Base-by-base conservation (phyloP, 2,113 vertebrate genomes). In the Boleophthalmus pectinirostris region DNA sequence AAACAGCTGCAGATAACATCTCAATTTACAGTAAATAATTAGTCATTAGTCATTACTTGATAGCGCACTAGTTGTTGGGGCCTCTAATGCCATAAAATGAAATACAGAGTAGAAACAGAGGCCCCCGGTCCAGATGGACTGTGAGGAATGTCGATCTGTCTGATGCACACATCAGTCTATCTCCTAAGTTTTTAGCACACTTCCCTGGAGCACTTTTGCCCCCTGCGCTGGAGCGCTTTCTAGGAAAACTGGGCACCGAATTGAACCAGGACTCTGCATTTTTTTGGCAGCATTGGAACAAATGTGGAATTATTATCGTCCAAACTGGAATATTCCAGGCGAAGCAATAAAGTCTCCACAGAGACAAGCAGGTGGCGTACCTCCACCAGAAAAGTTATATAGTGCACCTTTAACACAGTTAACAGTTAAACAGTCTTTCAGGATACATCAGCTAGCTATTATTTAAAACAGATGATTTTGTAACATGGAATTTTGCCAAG, bases 191-290 rank as follows among this genome's bases (percentile, higher is more conserved):
- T 66, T 79, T 38, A 68, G 80, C 78, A 82, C 20, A 88, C 9
- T 72, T 70, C 80, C 70, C 74, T 61, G 76, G 74, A 73, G 73
- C 84, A 87, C 81, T 80, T 82, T 83, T 86, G 74, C 18, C 57
- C 45, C 68, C 73, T 74, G 33, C 43, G 14, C 38, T 66, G 72
- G 63, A 61, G 49, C 8, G 13, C 12, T 0, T 0, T 78, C 60
- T 9, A 63, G 53, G 21, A 73, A 15, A 54, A 53, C 21, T 3
- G 2, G 1, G 46, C 13, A 47, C 29, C 12, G 46, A 51, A n/a
- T 70, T 29, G 51, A 51, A 67, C 56, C 47, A 46, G 7, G 56
- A 45, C n/a, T 64, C 47, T 58, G 46, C 79, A 73, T 79, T 87
- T 25, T 60, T 61, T 54, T 21, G n/a, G n/a, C n/a, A n/a, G 10